These are phyloP conservation scores for Paradisaea rubra DNA, from an alignment of 2,113 vertebrate species.

Conservation along the genomic window DNA sequence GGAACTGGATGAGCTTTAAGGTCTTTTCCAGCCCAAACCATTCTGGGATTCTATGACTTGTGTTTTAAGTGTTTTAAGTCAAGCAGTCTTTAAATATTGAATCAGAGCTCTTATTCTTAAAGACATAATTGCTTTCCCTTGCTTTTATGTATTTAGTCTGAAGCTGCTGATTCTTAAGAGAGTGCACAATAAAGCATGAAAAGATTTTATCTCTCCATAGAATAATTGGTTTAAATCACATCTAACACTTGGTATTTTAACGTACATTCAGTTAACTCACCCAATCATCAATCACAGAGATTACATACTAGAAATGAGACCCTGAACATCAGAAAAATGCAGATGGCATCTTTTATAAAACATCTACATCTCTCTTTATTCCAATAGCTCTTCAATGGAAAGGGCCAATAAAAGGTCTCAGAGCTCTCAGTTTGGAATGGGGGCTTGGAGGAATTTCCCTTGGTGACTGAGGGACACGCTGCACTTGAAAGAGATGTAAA, in stretches of 20 bases:
- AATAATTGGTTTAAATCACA: neutral
- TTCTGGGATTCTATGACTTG: neutral
- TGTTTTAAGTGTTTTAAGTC: neutral
- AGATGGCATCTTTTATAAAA: neutral
- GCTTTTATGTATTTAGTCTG: neutral
- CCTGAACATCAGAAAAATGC: neutral
- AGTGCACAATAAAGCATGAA: neutral
- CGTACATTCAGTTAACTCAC: neutral
- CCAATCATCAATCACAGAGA: neutral
- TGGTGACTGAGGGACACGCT: accelerated
- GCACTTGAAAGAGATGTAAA: neutral
- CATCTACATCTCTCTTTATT: neutral
- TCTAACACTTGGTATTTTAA: neutral
- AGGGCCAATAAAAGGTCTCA: neutral
- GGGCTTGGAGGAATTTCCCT: neutral
- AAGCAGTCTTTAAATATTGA: neutral
- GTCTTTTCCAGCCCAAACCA: neutral
- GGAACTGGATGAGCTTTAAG: neutral
- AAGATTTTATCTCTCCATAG: neutral
- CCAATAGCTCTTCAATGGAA: neutral
- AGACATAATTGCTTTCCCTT: neutral
- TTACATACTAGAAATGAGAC: neutral
- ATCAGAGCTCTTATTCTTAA: neutral
- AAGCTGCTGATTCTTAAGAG: neutral
- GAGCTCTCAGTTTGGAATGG: neutral